These are phyloP conservation scores for Lophotriccus pileatus DNA, from an alignment of 2,797 vertebrate species.

Conservation along the genomic window DNA sequence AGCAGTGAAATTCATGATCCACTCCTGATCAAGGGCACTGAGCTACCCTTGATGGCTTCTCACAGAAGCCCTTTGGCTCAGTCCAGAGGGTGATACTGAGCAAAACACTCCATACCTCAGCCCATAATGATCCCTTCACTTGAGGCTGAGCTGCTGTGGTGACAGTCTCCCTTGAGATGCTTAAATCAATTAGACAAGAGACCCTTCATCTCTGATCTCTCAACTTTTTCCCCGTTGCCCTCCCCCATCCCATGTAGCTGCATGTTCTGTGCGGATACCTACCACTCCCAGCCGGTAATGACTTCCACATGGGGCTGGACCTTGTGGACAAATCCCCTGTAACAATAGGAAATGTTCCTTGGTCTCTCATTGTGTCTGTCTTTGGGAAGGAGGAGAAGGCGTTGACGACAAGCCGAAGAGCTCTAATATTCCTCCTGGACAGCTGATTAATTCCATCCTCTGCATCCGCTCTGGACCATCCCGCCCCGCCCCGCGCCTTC, in stretches of 20 bases:
- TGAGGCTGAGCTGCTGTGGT: neutral
- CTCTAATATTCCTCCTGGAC: conserved; percentile 60
- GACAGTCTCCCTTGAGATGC: conserved; percentile 1
- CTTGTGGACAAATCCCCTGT: conserved; percentile 58
- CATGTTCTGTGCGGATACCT: conserved; percentile 48
- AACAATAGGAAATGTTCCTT: conserved; percentile 67
- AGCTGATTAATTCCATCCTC: conserved; percentile 70
- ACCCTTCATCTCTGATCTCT: conserved; percentile 35
- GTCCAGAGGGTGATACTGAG: neutral
- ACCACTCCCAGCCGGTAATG: conserved; percentile 69
- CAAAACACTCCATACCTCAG: neutral
- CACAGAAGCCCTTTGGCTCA: neutral
- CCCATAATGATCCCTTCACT: neutral
- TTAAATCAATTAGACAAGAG: conserved; percentile 27
- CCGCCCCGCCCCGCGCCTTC: conserved; percentile 28
- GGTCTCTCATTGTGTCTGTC: conserved; percentile 65
- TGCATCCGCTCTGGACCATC: conserved; percentile 53
- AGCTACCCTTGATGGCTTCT: neutral
- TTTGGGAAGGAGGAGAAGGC: conserved; percentile 67
- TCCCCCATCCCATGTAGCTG: conserved; percentile 46
- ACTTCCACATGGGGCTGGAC: conserved; percentile 69
- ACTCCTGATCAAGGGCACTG: neutral
- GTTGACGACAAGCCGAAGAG: conserved; percentile 59
- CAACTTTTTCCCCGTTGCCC: conserved; percentile 12
- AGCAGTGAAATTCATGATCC: conserved; percentile 1